Base-by-base conservation (phyloP, 2,888 invertebrate species). In the Liodrosophila aerea region DNA sequence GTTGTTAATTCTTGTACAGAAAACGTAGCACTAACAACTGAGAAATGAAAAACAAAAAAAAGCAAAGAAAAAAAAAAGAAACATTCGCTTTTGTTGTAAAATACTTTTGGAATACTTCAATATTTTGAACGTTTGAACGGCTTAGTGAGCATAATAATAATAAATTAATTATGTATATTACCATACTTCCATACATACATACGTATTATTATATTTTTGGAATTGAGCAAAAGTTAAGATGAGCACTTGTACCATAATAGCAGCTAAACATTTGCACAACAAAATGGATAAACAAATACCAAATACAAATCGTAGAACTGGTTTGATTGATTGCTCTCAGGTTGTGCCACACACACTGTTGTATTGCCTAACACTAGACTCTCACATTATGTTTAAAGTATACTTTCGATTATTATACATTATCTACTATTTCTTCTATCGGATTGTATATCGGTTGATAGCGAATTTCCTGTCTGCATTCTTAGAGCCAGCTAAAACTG, bases 171-270 rank as follows among this genome's bases (percentile, higher is more conserved):
- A 50, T 66, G 68, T 67, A 66, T 67, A 61, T 61, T 61, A 54
- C 50, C 68, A 62, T 64, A 64, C 58, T 56, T 68, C 36, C 60
- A 44, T 49, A 49, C 45, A 34, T 60, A 50, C 43, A 33, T 41
- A 68, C 52, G 51, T 61, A 72, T 46, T 54, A 54, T 9, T 34
- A 16, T 51, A 40, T 39, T 60, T 63, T 66, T 66, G 64, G 44
- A 73, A 68, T 64, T 60, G 56, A 75, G 62, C 52, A 73, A 78
- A 65, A 58, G 80, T 80, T 80, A 85, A 81, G 81, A 83, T 83
- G 81, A 81, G 81, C 81, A 81, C 81, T 81, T 81, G 81, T 81
- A 81, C 63, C 60, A 85, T 73, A 82, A 76, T 56, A 78, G 85
- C 69, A 82, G 85, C 83, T 82, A 78, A 78, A 41, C 5, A 22